phyloP scores from a whole-genome alignment of 2,113 vertebrate species.

The Kryptolebias marmoratus region DNA sequence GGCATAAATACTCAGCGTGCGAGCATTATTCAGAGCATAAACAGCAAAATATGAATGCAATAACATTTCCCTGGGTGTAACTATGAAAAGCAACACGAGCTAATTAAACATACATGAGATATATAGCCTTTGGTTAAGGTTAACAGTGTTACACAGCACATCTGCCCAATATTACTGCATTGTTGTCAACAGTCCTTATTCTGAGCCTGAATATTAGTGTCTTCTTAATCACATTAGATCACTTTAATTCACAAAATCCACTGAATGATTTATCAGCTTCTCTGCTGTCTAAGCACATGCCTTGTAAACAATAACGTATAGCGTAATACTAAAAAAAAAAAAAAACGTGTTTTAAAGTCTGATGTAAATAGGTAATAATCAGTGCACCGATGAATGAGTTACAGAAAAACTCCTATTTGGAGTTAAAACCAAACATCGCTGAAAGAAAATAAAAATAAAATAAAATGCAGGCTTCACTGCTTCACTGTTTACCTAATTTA shows the following conservation, averaged over 20 bases:
- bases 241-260: neutral
- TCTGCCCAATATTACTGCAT: neutral
- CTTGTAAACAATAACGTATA: too few relatives aligned
- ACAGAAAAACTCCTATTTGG: too few relatives aligned
- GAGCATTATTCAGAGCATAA: neutral
- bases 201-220: neutral
- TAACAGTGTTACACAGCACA: neutral
- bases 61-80: neutral
- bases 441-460: too few relatives aligned
- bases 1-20: neutral
- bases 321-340: too few relatives aligned
- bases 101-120: neutral
- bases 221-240: neutral
- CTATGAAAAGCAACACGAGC: neutral
- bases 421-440: too few relatives aligned
- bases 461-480: too few relatives aligned
- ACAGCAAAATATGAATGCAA: constrained; percentile 1
- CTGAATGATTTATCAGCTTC: too few relatives aligned
- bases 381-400: too few relatives aligned
- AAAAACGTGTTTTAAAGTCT: too few relatives aligned
- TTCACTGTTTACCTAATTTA: too few relatives aligned
- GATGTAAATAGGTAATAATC: too few relatives aligned
- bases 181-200: neutral
- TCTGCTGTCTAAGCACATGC: too few relatives aligned
- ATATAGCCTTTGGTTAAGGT: neutral